Evolutionary conservation across 1,140 invertebrate species (phyloP).

Genomic region (Procambarus clarkii): DNA sequence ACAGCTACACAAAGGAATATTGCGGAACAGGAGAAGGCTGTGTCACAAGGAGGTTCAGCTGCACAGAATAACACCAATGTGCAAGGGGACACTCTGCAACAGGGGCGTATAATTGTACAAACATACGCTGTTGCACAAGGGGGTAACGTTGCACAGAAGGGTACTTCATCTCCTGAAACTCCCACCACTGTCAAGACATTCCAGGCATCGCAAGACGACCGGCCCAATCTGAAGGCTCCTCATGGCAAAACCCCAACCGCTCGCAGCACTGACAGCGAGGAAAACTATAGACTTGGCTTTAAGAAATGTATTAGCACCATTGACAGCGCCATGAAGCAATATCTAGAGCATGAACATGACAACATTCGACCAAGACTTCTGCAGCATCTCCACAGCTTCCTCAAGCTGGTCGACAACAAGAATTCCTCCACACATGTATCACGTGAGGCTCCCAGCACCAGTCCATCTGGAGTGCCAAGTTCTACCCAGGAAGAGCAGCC

Average conservation of each 20-base stretch:
- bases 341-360: neutral
- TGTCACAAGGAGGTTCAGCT: neutral
- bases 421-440: neutral
- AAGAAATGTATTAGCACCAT: conserved; percentile 31
- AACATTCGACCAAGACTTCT: conserved; percentile 9
- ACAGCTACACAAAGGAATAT: neutral
- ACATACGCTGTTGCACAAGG: neutral
- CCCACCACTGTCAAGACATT: neutral
- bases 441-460: neutral
- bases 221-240: neutral
- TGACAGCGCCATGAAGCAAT: conserved; percentile 1
- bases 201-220: neutral
- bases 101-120: neutral
- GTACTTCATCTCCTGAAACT: neutral
- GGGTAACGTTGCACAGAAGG: neutral
- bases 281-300: conserved; percentile 34
- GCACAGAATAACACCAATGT: neutral
- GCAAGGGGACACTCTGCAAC: neutral
- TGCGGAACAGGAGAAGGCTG: neutral
- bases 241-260: neutral
- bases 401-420: neutral
- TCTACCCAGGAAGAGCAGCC: neutral
- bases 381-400: conserved; percentile 28
- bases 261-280: neutral
- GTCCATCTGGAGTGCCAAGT: neutral